Conservation (phyloP, 1,140 invertebrate genomes). For the Telenomus remus region DNA sequence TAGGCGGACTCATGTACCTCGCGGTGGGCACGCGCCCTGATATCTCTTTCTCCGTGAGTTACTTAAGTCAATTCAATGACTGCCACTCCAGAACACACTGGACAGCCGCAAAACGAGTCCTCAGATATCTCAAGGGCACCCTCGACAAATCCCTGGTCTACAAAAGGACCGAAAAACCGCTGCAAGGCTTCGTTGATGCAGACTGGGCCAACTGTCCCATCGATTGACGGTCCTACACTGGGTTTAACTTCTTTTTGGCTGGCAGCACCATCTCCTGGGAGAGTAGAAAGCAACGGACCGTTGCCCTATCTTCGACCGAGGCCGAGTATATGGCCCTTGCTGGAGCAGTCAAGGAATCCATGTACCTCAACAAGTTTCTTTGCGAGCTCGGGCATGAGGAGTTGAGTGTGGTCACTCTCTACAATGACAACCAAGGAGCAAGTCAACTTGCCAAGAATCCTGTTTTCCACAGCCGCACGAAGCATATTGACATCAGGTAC, state of each 20-base stretch:
- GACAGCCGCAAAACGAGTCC: background rate
- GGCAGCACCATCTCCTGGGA: conserved; percentile 16
- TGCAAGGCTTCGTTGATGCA: conserved; percentile 11
- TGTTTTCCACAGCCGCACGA: conserved; percentile 43
- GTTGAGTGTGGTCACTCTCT: background rate
- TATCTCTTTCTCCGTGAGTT: conserved; percentile 64
- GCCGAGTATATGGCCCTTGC: conserved; percentile 19
- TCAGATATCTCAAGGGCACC: conserved; percentile 2
- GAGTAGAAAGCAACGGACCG: conserved; percentile 15
- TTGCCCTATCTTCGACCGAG: conserved; percentile 12
- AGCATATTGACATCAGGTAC: conserved; percentile 59
- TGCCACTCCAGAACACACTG: background rate
- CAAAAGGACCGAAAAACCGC: background rate
- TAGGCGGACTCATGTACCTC: background rate
- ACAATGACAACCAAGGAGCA: conserved; percentile 50
- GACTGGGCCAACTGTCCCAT: conserved; percentile 13
- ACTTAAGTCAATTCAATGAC: conserved; percentile 57
- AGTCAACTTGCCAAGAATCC: conserved; percentile 30
- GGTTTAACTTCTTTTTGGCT: conserved; percentile 5
- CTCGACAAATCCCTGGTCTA: background rate
- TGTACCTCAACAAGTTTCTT: conserved; percentile 7
- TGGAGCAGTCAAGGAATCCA: conserved; percentile 5
- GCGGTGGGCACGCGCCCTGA: conserved; percentile 48
- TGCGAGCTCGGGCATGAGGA: conserved; percentile 1
- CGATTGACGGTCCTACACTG: conserved; percentile 8